Evolutionary conservation across 2,888 invertebrate genomes (phyloP), one percentile per base, ranked within the genome.

Genomic region (Drosophila acutilabella): DNA sequence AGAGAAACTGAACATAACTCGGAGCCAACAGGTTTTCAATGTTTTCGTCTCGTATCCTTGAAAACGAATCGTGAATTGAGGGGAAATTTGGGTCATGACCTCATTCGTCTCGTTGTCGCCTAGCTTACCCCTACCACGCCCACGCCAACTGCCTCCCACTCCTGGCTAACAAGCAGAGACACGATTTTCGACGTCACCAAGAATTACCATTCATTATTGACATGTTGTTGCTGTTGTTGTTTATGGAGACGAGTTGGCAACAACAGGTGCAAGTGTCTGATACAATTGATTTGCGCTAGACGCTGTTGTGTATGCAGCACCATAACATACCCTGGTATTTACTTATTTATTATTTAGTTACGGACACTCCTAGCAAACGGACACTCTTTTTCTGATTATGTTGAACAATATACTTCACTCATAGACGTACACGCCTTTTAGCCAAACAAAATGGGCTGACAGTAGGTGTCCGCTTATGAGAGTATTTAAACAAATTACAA

Each of bases 191-290:
- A 36, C 36, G 36, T 36, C 61, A 33, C 16, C 33, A 16, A 6
- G 33, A 72, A 57, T 74, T 68, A 69, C 20, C 66, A 36, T 78
- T 50, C 45, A 81, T 84, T 75, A 84, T 81, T 78, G 45, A 80
- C 54, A 48, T 18, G 57, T 53, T 26, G 41, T 20, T 20, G 20
- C 4, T 20, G 20, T 20, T 20, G 20, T 26, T 16, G 30, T 40
- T 40, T 14, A 14, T 40, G 13, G 36, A 4, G 26, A 14, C 16
- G 23, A 57, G 50, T 38, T 60, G 62, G 33, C 50, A 53, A 71
- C 87, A 83, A 78, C 77, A 73, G 80, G 84, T 74, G 74, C 62
- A 73, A 56, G 10, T 18, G 38, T 23, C 26, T 47, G 18, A 10
- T 11, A 14, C 33, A 26, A 26, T 26, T 38, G 38, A 57, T 20